A percentile compares a stretch with the other conserved stretches of the same genome.
These are phyloP conservation scores for Nephila pilipes DNA, from an alignment of 1,140 invertebrate species.

Conservation along the genomic window DNA sequence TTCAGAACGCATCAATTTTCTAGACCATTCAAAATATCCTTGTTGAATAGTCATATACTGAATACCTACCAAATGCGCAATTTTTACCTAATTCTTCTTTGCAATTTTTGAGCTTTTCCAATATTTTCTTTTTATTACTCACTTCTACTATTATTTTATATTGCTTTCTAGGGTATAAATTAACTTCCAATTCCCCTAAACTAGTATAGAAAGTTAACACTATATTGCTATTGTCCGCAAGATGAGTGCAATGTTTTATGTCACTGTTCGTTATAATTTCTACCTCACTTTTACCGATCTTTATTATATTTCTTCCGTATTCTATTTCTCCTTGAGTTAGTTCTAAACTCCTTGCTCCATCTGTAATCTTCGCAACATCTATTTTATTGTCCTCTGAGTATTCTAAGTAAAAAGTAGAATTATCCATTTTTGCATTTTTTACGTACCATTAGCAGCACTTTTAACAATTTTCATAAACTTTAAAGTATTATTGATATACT, in stretches of 20 bases:
- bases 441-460: background rate
- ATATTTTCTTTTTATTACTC: background rate
- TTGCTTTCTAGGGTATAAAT: conserved; percentile 5
- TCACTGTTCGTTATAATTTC: conserved; percentile 33
- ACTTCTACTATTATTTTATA: background rate
- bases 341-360: conserved; percentile 26
- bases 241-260: conserved; percentile 8
- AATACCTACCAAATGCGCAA: background rate
- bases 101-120: conserved; percentile 20
- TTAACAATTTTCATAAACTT: background rate
- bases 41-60: background rate
- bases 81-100: conserved; percentile 41
- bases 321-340: conserved; percentile 6
- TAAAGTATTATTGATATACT: background rate
- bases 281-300: conserved; percentile 36
- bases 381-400: background rate
- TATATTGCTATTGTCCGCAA: conserved; percentile 4
- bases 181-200: conserved; percentile 11
- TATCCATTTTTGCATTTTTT: conserved; percentile 22
- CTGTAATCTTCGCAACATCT: conserved; percentile 9
- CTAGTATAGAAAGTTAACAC: conserved; percentile 43
- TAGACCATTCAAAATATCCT: background rate
- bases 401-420: conserved; percentile 14
- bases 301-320: conserved; percentile 1
- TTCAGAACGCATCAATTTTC: background rate